Evolutionary conservation across 1,140 invertebrate species (phyloP), one percentile per base, ranked within the genome.

Genomic region (Coenobita brevimanus): DNA sequence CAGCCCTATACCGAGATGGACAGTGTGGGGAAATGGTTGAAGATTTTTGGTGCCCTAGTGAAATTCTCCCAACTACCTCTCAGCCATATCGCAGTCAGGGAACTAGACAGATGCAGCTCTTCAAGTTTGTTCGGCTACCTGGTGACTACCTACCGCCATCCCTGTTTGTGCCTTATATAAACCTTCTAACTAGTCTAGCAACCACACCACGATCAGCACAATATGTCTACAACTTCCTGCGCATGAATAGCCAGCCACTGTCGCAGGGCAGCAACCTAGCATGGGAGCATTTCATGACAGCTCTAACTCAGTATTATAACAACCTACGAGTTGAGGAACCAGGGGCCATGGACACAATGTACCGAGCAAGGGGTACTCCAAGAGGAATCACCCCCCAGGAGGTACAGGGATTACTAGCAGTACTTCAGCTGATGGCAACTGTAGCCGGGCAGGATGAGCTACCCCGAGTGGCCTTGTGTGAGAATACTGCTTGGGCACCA

Each of bases 201-300:
- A 95, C 95, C 86, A 95, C 95, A 33, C 93, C 94, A 27, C 94
- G 94, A 91, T 94, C 95, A 38, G 96, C 97, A 0, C 93, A 95
- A 79, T 95, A 97, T 92, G 97, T 96, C 69, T 99, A 97, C 92
- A 96, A 96, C 91, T 94, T 98, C 91, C 93, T 99, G 17, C 97
- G 97, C 91, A 94, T 96, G 89, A 95, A 96, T 92, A 94, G 94
- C 91, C 92, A 92, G 76, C 88, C 88, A 88, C 89, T 90, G n/a
- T 90, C 89, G 62, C 91, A 91, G 71, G 92, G 88, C 15, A 93
- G 92, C 90, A 92, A 92, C 60, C 92, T 97, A 21, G 96, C 96
- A 0, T 97, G 97, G 96, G 96, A 98, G 91, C 97, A 98, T 91
- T 97, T 99, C 92, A 98, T 99, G 91, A 94, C 94, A 6, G 97